phyloP scores from a whole-genome alignment of 64 coral and sea anemone species.

The Pocillopora damicornis region DNA sequence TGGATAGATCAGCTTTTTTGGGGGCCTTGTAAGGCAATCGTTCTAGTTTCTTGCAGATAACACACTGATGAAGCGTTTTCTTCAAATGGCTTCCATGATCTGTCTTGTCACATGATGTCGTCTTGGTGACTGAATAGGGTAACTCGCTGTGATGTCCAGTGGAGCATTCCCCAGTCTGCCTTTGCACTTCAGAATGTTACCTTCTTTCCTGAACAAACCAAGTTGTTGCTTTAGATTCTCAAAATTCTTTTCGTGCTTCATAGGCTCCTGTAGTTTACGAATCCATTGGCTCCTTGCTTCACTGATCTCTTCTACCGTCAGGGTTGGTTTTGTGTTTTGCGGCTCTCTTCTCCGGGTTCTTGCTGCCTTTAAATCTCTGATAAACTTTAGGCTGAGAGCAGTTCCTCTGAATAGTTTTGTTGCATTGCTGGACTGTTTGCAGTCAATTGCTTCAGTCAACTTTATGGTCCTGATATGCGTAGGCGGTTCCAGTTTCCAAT shows the following conservation, averaged over 20 bases:
- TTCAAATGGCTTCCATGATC: conserved; percentile 34
- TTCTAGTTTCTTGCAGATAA: conserved; percentile 42
- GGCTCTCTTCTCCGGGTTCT: background rate
- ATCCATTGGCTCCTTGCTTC: conserved; percentile 27
- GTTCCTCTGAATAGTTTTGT: conserved; percentile 58
- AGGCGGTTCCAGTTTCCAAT: background rate
- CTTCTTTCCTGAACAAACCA: conserved; percentile 52
- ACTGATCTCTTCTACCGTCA: conserved; percentile 47
- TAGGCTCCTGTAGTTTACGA: conserved; percentile 41
- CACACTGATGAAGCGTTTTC: conserved; percentile 49
- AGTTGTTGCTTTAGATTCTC: conserved; percentile 51
- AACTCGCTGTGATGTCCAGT: background rate
- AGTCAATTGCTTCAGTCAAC: conserved; percentile 58
- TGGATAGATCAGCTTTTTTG: conserved; percentile 25
- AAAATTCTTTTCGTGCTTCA: conserved; percentile 25
- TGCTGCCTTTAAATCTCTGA: conserved; percentile 27
- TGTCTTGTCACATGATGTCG: conserved; percentile 56
- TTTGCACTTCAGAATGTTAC: conserved; percentile 31
- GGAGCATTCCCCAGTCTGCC: conserved; percentile 43
- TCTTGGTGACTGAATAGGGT: conserved; percentile 50
- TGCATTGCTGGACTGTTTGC: conserved; percentile 40
- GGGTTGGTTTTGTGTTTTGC: background rate
- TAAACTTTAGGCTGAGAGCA: conserved; percentile 54
- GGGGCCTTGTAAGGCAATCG: conserved; percentile 29
- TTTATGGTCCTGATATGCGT: conserved; percentile 4